Evolutionary conservation across 1,140 invertebrate species (phyloP), one percentile per base, ranked within the genome.

Genomic region (Eriocheir sinensis): DNA sequence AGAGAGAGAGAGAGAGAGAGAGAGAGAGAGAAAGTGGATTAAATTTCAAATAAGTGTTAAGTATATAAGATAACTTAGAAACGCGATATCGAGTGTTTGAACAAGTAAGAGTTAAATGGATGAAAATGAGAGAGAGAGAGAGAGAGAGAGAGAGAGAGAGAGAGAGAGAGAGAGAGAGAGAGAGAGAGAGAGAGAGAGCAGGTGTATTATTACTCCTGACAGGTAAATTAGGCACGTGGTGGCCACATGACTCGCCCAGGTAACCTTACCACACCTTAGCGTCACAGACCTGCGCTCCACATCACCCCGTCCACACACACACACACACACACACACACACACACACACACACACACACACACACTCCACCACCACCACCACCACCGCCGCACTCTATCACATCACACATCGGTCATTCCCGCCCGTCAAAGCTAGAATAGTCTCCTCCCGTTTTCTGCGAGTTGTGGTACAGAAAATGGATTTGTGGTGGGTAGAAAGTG

Each of bases 101-200:
- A 72, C 60, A 72, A 72, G n/a, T 72, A 72, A n/a, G n/a, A n/a
- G n/a, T n/a, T 72, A 72, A 72, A 12, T 8, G 44, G 44, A 48
- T 48, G 44, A 48, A 48, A 48, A 48, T 48, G 44, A n/a, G 60
- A 72, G 60, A 72, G 60, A 72, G 60, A 72, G 60, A 72, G 53
- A 60, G 53, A 60, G 60, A 72, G 60, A 72, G 60, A 72, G 60
- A 72, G 60, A 72, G 60, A 72, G 60, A 72, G 60, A 72, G 60
- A 72, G 60, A 72, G 60, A 72, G 60, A 72, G 60, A 72, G 60
- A 72, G 60, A 72, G 60, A 72, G 60, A 72, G 60, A 72, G 60
- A 72, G 60, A 72, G 60, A 72, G 60, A 72, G 60, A 72, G 60
- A 72, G 60, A 72, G 60, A 72, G 60, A 72, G 60, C 4, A 0